Conservation (phyloP, 1,140 invertebrate species). For the Conopomorpha cramerella region DNA sequence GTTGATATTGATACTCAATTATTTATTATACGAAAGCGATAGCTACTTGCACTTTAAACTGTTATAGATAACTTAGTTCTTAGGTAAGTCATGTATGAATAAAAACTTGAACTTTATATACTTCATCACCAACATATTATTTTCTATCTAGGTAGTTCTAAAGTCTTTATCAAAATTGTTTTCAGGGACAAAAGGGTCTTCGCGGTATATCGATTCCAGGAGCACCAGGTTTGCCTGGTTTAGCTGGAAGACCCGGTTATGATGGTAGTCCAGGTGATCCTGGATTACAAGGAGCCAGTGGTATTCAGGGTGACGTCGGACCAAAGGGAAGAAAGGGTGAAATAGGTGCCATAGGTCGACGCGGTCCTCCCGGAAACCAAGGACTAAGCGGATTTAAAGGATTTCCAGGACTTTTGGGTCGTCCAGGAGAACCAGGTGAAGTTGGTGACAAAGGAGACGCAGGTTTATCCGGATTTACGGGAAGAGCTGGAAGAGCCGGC, state of each 20-base stretch:
- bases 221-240: constrained; percentile 48
- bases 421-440: constrained; percentile 63
- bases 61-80: no score
- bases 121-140: no score
- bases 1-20: no score
- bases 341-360: constrained; percentile 36
- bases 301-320: constrained; percentile 48
- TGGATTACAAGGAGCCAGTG: constrained; percentile 47
- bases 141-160: no score
- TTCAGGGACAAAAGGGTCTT: constrained; percentile 40
- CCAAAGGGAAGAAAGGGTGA: constrained; percentile 55
- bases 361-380: constrained; percentile 41
- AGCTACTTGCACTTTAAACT: no score
- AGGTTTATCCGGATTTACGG: constrained; percentile 61
- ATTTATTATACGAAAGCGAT: no score
- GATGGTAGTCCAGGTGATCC: constrained; percentile 57
- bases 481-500: constrained; percentile 61
- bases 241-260: constrained; percentile 45
- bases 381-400: constrained; percentile 52
- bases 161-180: no score
- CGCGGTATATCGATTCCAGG: constrained; percentile 33
- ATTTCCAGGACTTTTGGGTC: constrained; percentile 60
- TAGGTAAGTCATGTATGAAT: no score
- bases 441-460: constrained; percentile 52
- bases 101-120: no score